Base-by-base conservation (phyloP, 2,797 vertebrate species). In the Fistularia commersonii region DNA sequence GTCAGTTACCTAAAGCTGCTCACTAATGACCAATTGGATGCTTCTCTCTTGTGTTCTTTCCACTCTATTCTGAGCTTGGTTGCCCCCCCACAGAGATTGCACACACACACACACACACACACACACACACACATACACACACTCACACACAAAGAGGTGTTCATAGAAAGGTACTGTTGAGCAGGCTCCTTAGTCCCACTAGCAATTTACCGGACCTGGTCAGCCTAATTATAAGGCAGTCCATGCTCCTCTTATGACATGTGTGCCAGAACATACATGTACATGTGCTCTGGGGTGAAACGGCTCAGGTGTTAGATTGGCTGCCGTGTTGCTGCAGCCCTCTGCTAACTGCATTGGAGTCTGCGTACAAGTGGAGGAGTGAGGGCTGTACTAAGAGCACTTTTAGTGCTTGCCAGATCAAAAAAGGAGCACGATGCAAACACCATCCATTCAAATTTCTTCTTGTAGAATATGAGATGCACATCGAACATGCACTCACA, bases 181-280 rank as follows among this genome's bases (percentile, higher is more conserved):
- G 54, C 51, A 61, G 66, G 72, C 79, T 81, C 67, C 55, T 23
- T 23, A 23, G 23, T 23, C 23, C 23, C 23, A 23, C 65, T 65
- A 60, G 61, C 74, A 65, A 69, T 54, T 77, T 72, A 65, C 67
- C 69, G 77, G 71, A 76, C 65, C 54, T 50, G 60, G 44, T 48
- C 6, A 41, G 63, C 61, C 70, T 84, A 84, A 86, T 88, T 88
- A 87, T 76, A 76, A 23, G 23, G 23, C 23, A 4, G 23, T 23
- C 23, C 23, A 4, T 23, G 23, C 23, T 23, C 23, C 23, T 23
- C 23, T 23, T 23, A 23, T 23, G 23, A 23, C 23, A 23, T 23
- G 23, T 23, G 23, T 23, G 23, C 23, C 4, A 4, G 2, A 23
- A 23, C 23, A 23, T 23, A 4, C 23, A 23, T 23, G 23, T 23